These are phyloP conservation scores for Caradrina clavipalpis DNA, from an alignment of 2,888 invertebrate species.

Conservation along the genomic window DNA sequence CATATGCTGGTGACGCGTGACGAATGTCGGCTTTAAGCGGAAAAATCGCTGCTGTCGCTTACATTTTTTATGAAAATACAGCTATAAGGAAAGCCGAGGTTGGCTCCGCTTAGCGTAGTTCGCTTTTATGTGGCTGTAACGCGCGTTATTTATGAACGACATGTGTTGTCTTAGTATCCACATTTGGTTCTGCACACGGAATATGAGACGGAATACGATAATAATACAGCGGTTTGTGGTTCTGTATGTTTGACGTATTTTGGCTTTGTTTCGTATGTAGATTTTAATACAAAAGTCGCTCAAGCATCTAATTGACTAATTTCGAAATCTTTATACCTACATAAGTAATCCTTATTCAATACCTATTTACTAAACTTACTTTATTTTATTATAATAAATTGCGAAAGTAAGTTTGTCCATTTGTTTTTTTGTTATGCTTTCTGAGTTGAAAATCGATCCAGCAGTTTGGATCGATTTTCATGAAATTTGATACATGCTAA, in stretches of 20 bases:
- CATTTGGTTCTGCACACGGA: conserved; percentile 27
- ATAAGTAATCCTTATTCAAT: no score
- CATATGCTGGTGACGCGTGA: conserved; percentile 75
- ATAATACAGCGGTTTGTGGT: conserved; percentile 23
- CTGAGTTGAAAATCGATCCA: no score
- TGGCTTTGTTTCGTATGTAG: conserved; percentile 3
- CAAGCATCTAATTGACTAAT: not conserved
- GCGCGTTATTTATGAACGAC: conserved; percentile 58
- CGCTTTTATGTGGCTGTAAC: conserved; percentile 54
- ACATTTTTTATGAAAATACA: conserved; percentile 71
- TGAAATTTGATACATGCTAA: no score
- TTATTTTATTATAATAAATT: no score
- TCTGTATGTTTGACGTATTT: conserved; percentile 3
- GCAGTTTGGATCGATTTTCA: no score
- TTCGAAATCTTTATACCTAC: not conserved
- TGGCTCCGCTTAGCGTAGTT: conserved; percentile 54
- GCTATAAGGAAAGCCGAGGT: conserved; percentile 63
- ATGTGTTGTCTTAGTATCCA: conserved; percentile 48
- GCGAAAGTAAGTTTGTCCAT: no score
- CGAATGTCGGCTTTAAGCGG: conserved; percentile 71
- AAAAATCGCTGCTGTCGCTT: conserved; percentile 72
- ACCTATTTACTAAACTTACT: no score
- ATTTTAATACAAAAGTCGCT: not conserved
- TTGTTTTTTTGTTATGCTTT: no score
- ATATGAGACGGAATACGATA: conserved; percentile 46